A percentile compares a stretch with the other conserved stretches of the same genome.
Conservation (phyloP, 2,113 vertebrate genomes). For the Ahaetulla prasina region DNA sequence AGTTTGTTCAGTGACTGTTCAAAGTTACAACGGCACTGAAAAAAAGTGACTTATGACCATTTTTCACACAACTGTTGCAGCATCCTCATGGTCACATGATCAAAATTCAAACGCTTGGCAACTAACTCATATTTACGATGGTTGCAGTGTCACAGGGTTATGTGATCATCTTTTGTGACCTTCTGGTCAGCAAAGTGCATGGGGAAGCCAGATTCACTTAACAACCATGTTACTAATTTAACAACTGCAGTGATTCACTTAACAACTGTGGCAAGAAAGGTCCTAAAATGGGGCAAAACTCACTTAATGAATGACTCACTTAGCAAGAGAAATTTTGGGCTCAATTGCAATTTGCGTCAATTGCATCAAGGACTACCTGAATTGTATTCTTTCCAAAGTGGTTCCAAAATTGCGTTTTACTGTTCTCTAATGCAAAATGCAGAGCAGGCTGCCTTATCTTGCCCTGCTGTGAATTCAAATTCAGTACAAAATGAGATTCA, state of each 20-base stretch:
- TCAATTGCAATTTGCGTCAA: background rate
- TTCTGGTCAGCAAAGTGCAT: background rate
- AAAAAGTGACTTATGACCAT: background rate
- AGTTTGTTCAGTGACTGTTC: background rate
- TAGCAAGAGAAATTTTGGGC: background rate
- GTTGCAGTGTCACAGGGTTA: background rate
- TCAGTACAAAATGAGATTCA: background rate
- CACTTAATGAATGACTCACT: background rate
- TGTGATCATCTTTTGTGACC: background rate
- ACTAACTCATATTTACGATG: background rate
- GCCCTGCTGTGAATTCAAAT: constrained; percentile 4
- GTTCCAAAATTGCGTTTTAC: background rate
- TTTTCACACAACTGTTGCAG: background rate
- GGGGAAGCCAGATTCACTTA: background rate
- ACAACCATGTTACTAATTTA: background rate
- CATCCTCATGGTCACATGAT: background rate
- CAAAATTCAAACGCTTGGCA: background rate
- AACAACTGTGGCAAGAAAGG: background rate
- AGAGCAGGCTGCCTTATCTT: background rate
- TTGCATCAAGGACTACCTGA: background rate
- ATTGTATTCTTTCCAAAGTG: background rate
- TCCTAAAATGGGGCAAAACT: background rate
- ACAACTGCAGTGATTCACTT: background rate
- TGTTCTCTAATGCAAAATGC: background rate
- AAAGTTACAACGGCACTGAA: background rate